phyloP scores from a whole-genome alignment of 2,113 vertebrate species.

The Tor tambroides region DNA sequence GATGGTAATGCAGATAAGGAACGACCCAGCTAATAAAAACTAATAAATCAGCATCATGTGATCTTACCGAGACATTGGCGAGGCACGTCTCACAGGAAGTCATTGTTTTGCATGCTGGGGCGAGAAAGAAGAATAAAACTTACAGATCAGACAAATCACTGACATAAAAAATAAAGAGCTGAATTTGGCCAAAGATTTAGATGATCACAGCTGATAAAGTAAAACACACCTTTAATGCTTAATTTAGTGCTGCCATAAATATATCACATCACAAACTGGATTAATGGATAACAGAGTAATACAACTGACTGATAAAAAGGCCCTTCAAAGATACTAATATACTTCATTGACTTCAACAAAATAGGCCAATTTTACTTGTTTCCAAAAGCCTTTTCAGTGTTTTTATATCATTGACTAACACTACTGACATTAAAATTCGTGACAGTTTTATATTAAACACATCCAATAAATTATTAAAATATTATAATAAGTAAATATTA shows the following conservation, averaged over 20 bases:
- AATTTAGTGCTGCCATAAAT: background rate
- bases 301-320: background rate
- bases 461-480: background rate
- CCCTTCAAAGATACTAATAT: background rate
- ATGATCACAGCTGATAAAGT: background rate
- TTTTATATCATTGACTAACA: background rate
- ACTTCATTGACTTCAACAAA: background rate
- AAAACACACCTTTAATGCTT: background rate
- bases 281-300: background rate
- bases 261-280: background rate
- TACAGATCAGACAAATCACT: too few species aligned
- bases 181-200: background rate
- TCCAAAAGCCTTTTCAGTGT: too few species aligned
- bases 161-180: background rate
- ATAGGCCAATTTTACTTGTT: background rate
- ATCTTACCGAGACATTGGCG: constrained; percentile 45
- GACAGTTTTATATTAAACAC: background rate
- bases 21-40: background rate
- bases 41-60: background rate
- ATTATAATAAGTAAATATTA: background rate
- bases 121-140: background rate
- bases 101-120: constrained; percentile 9
- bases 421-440: background rate
- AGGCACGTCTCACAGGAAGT: constrained; percentile 53
- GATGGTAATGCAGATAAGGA: background rate